Evolutionary conservation across 2,888 invertebrate genomes (phyloP).

Genomic region (Thysanoteuthis rhombus): DNA sequence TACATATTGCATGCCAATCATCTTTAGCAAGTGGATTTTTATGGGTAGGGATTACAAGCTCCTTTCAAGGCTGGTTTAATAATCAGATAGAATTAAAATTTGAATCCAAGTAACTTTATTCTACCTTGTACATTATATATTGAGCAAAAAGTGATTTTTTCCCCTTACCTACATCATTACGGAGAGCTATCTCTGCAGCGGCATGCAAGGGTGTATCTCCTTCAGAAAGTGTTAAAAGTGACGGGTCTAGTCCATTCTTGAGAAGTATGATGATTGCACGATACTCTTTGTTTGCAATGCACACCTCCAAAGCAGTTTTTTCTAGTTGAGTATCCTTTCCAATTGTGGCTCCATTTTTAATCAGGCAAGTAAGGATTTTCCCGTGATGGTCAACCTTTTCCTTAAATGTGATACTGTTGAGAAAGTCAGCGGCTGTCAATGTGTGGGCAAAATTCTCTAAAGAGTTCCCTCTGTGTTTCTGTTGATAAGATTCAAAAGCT

Average conservation of each 20-base stretch:
- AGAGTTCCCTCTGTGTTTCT: slow-evolving; percentile 39
- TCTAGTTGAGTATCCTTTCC: background rate
- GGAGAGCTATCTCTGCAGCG: slow-evolving; percentile 48
- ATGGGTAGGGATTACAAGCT: too few species aligned
- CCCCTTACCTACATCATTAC: slow-evolving; percentile 52
- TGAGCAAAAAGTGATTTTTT: background rate
- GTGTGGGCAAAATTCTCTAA: slow-evolving; percentile 37
- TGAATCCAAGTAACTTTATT: background rate
- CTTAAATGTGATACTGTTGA: slow-evolving; percentile 33
- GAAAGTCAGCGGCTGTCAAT: slow-evolving; percentile 35
- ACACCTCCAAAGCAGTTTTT: slow-evolving; percentile 32
- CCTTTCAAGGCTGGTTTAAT: too few species aligned
- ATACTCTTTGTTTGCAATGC: slow-evolving; percentile 34
- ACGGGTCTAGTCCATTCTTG: slow-evolving; percentile 45
- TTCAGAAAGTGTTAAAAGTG: slow-evolving; percentile 39
- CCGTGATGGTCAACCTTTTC: slow-evolving; percentile 28
- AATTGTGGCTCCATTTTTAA: slow-evolving; percentile 35
- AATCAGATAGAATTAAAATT: too few species aligned
- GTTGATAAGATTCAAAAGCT: slow-evolving; percentile 42
- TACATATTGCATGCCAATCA: too few species aligned
- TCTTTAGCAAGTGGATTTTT: too few species aligned
- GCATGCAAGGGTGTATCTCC: slow-evolving; percentile 59
- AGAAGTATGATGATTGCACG: slow-evolving; percentile 46
- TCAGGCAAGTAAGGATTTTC: slow-evolving; percentile 36
- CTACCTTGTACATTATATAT: too few species aligned